Evolutionary conservation across 2,888 invertebrate genomes (phyloP), one percentile per base, ranked within the genome.

Genomic region (Cremastinae sp.): DNA sequence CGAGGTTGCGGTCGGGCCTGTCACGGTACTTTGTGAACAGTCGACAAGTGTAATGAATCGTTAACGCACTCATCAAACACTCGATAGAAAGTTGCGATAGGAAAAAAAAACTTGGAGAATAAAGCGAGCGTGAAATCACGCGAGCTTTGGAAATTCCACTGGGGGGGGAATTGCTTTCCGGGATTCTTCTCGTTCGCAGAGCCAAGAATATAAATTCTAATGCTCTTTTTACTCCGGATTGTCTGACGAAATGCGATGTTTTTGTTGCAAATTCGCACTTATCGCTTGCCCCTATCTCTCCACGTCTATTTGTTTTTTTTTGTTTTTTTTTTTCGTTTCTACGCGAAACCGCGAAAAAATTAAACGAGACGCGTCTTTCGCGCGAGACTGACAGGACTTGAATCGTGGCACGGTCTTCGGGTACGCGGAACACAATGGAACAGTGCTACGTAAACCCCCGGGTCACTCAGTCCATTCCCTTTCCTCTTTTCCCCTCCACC

Each of bases 11-110:
- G 73, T 54, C 16, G 53, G 76, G 70, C 75, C 59, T 75, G 62
- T 70, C 78, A 62, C 81, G 81, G 78, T 78, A 80, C 70, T 81
- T 79, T 58, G 81, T 77, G 70, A 78, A 81, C 59, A 79, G 59
- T 56, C 80, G 77, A 59, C 74, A 72, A 45, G 78, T 70, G 36
- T 79, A 75, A 54, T 69, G 61, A 18, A 80, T 65, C 51, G 74
- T 74, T 64, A 58, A 77, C 73, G 79, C 77, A 74, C 75, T 78
- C 81, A 81, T 80, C 69, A 79, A n/a, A 79, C 75, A 56, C 72
- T 79, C 61, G 45, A 16, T 64, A 9, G n/a, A 9, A 36, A 45
- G 49, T 38, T 70, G 36, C n/a, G 14, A 41, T 43, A 56, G 9
- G n/a, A 49, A 22, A 47, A 58, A 54, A 41, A 41, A 49, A 45